Conservation (phyloP, 2,888 invertebrate genomes). For the Axea sp. region DNA sequence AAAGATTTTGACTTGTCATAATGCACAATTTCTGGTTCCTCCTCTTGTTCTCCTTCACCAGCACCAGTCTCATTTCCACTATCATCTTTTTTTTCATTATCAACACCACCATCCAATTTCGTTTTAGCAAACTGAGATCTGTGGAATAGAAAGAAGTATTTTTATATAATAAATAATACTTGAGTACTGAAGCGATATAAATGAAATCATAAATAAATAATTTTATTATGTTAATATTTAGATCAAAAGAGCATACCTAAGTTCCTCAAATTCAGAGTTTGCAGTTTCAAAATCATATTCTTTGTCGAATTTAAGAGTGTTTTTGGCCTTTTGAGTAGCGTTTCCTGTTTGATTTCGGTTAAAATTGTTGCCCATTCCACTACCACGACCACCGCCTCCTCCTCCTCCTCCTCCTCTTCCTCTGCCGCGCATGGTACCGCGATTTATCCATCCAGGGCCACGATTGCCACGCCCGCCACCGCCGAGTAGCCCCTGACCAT, state of each 20-base stretch:
- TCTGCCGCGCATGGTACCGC: constrained; percentile 77
- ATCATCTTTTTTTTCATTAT: constrained; percentile 90
- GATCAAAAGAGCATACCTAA: constrained; percentile 82
- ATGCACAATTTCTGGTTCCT: constrained; percentile 84
- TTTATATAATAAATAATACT: too few relatives aligned
- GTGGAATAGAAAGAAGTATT: too few relatives aligned
- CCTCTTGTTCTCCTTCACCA: constrained; percentile 89
- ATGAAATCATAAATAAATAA: too few relatives aligned
- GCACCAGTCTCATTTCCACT: constrained; percentile 94
- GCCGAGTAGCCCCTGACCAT: constrained; percentile 68
- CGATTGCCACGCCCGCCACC: constrained; percentile 77
- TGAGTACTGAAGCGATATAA: too few relatives aligned
- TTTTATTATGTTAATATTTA: too few relatives aligned
- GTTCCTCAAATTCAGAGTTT: constrained; percentile 97
- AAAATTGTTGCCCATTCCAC: constrained; percentile 73
- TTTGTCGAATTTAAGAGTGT: constrained; percentile 93
- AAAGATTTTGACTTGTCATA: constrained; percentile 99
- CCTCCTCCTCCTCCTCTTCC: constrained; percentile 65
- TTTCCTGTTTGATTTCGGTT: constrained; percentile 75
- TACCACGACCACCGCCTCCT: constrained; percentile 46
- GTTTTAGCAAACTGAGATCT: constrained; percentile 90
- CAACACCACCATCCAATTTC: constrained; percentile 83
- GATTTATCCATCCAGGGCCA: constrained; percentile 75
- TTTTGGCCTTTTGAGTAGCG: constrained; percentile 81
- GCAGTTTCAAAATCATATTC: constrained; percentile 99